Evolutionary conservation across 1,140 invertebrate genomes (phyloP).

Genomic region (Drosophila dunni): DNA sequence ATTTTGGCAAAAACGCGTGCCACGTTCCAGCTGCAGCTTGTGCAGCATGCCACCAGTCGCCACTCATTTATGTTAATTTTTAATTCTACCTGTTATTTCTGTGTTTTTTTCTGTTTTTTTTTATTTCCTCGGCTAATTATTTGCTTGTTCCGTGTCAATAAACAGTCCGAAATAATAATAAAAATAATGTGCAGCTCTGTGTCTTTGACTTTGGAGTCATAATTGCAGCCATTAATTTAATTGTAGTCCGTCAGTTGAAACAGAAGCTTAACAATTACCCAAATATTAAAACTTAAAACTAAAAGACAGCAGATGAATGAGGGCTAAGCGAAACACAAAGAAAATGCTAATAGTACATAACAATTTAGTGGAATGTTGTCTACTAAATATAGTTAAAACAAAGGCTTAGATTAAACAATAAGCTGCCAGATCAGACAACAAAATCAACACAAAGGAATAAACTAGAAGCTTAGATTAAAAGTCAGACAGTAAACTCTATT

Average conservation of each 20-base stretch:
- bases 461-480: not conserved
- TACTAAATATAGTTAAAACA: not conserved
- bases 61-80: conserved; percentile 31
- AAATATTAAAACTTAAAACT: conserved; percentile 6
- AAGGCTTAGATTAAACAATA: not conserved
- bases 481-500: too few species aligned
- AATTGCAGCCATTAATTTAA: conserved; percentile 49
- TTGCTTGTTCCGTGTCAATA: conserved; percentile 7
- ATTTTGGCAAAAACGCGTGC: conserved; percentile 12
- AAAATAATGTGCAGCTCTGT: conserved; percentile 14
- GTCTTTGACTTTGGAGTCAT: conserved; percentile 10
- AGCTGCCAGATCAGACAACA: not conserved
- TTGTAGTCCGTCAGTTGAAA: conserved; percentile 21
- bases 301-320: not conserved
- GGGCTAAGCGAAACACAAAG: not conserved
- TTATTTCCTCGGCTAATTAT: conserved; percentile 21
- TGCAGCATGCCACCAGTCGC: conserved; percentile 10
- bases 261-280: conserved; percentile 16
- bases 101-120: not conserved
- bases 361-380: conserved; percentile 14
- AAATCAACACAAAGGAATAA: not conserved
- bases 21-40: conserved; percentile 53
- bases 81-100: not conserved
- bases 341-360: conserved; percentile 22
- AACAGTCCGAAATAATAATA: conserved; percentile 11